These are phyloP conservation scores for Carterocephalus palaemon DNA, from an alignment of 2,888 invertebrate species.

Conservation along the genomic window DNA sequence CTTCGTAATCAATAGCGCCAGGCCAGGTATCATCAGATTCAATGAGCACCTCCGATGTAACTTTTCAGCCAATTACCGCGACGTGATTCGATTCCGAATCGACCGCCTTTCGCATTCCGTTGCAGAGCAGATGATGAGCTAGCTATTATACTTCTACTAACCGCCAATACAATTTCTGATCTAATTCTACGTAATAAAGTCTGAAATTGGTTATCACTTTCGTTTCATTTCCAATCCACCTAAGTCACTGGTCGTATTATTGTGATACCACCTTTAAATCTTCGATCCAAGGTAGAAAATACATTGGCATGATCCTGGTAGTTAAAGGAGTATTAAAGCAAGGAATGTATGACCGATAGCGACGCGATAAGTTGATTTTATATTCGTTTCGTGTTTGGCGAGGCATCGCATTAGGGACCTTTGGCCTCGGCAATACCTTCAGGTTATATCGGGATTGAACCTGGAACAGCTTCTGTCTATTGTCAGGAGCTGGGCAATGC, in stretches of 20 bases:
- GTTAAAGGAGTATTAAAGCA: not conserved
- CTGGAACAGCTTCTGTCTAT: not conserved
- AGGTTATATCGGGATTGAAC: constrained; percentile 2
- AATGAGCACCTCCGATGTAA: constrained; percentile 23
- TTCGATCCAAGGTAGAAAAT: constrained; percentile 6
- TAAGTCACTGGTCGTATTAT: not conserved
- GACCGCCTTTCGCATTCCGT: constrained; percentile 28
- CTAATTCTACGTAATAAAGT: constrained; percentile 12
- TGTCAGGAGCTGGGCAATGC: no score
- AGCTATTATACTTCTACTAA: constrained; percentile 23
- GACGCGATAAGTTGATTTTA: constrained; percentile 27
- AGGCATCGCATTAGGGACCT: constrained; percentile 11
- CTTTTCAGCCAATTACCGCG: constrained; percentile 26
- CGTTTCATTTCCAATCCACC: constrained; percentile 16
- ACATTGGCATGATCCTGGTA: not conserved
- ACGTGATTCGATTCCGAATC: constrained; percentile 24
- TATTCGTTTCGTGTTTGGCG: constrained; percentile 30
- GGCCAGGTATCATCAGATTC: constrained; percentile 26
- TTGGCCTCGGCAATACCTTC: constrained; percentile 1
- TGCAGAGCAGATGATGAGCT: constrained; percentile 28
- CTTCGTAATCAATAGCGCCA: no score
- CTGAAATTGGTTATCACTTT: constrained; percentile 13
- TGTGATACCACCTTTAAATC: constrained; percentile 2
- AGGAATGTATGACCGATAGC: constrained; percentile 24
- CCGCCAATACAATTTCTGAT: constrained; percentile 2